phyloP scores from a whole-genome alignment of 2,113 vertebrate species.

The Lamprologus lemairii region DNA sequence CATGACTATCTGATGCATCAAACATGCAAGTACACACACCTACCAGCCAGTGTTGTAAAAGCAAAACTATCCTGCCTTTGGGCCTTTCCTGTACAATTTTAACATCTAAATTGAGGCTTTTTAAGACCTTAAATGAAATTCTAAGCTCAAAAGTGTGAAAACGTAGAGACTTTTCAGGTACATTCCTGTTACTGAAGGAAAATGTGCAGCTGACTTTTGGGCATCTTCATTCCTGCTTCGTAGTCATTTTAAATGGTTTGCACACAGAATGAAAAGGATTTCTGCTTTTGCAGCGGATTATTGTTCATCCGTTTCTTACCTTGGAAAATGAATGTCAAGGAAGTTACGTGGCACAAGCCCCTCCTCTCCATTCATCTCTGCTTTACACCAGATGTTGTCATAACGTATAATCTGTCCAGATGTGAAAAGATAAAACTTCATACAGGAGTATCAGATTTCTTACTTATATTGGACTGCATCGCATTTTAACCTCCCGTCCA shows the following conservation, averaged over 20 bases:
- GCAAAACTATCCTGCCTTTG: not conserved
- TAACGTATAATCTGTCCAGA: not conserved
- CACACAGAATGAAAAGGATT: not conserved
- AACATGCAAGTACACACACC: not conserved
- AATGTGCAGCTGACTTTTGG: not conserved
- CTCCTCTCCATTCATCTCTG: not conserved
- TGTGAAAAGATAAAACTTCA: not conserved
- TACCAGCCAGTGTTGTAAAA: not conserved
- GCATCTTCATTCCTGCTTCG: not conserved
- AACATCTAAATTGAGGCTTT: not conserved
- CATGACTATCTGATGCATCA: not conserved
- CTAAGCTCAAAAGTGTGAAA: not conserved
- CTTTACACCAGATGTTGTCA: not conserved
- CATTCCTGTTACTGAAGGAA: not conserved
- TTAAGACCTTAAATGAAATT: not conserved
- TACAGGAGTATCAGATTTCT: not conserved
- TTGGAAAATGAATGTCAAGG: not conserved
- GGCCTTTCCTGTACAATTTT: fast-evolving
- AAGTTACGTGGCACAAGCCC: not conserved
- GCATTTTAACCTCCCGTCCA: fast-evolving
- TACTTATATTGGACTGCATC: not conserved
- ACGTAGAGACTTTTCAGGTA: fast-evolving
- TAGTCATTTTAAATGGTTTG: not conserved
- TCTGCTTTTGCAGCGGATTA: not conserved
- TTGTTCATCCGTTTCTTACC: not conserved